Evolutionary conservation across 2,888 invertebrate species (phyloP).

Genomic region (Adineta ricciae): DNA sequence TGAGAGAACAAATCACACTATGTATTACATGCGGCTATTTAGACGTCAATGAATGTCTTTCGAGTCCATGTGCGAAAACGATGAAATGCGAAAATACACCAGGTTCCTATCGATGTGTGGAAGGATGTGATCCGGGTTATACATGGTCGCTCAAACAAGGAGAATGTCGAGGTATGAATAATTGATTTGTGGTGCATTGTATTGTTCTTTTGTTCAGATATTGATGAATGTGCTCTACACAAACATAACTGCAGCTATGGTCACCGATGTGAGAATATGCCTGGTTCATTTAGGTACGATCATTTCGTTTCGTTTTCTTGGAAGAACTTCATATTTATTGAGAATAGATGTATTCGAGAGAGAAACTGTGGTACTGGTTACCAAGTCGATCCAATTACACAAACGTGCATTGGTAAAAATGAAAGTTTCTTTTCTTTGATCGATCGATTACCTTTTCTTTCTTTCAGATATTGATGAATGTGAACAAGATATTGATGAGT

Average conservation of each 20-base stretch:
- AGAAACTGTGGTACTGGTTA: conserved; percentile 34
- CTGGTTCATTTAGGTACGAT: conserved; percentile 25
- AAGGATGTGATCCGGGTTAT: conserved; percentile 24
- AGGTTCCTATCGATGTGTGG: conserved; percentile 32
- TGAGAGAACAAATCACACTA: not conserved
- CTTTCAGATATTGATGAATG: conserved; percentile 23
- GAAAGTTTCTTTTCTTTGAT: too few relatives aligned
- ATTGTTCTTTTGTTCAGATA: conserved; percentile 9
- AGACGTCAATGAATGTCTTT: conserved; percentile 33
- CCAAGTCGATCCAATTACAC: conserved; percentile 25
- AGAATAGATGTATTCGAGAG: conserved; percentile 33
- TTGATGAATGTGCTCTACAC: conserved; percentile 30
- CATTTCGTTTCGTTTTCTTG: too few relatives aligned
- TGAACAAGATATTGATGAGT: conserved; percentile 31
- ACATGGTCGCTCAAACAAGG: conserved; percentile 10
- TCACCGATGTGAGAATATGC: conserved; percentile 32
- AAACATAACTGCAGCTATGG: conserved; percentile 29
- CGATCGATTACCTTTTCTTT: too few relatives aligned
- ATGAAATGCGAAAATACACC: conserved; percentile 33
- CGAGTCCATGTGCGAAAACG: conserved; percentile 24
- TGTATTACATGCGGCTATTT: not conserved
- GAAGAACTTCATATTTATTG: not conserved
- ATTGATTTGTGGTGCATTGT: not conserved
- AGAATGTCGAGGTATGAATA: conserved; percentile 19
- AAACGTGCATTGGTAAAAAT: conserved; percentile 27